Evolutionary conservation across 1,140 invertebrate species (phyloP).

Genomic region (Bombus terrestris): DNA sequence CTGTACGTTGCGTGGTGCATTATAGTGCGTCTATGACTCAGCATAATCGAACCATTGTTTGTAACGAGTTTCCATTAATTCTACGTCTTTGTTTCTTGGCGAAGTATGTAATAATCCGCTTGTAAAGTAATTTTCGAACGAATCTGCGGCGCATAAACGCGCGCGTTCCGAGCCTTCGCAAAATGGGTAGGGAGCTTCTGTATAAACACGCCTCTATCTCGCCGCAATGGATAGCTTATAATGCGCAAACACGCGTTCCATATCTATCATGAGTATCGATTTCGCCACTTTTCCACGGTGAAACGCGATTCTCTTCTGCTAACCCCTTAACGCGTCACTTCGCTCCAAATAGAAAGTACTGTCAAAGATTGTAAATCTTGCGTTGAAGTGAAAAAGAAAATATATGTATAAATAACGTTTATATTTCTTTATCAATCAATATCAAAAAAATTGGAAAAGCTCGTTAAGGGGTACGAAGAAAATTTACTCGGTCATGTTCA

Average conservation of each 20-base stretch:
- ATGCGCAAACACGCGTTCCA: conserved; percentile 15
- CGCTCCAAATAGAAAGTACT: neutral
- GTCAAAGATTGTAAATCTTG: too few species aligned
- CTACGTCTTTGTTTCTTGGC: neutral
- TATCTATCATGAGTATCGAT: conserved; percentile 6
- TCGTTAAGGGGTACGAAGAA: neutral
- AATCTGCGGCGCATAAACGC: neutral
- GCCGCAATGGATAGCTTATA: conserved; percentile 7
- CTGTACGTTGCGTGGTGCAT: neutral
- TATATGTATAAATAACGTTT: too few species aligned
- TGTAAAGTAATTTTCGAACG: neutral
- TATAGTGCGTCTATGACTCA: neutral
- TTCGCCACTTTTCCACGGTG: neutral
- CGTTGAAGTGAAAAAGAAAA: too few species aligned
- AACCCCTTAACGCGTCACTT: neutral
- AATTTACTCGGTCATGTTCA: neutral
- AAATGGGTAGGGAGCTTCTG: neutral
- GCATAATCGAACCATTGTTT: neutral
- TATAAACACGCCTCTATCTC: conserved; percentile 5
- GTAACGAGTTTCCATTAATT: neutral
- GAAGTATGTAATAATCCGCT: neutral
- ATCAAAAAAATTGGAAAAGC: too few species aligned
- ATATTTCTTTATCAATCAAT: too few species aligned
- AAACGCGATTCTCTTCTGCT: neutral
- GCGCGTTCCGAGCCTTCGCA: neutral